phyloP scores from a whole-genome alignment of 2,797 vertebrate genomes.

The Hydrocynus forskahlii region DNA sequence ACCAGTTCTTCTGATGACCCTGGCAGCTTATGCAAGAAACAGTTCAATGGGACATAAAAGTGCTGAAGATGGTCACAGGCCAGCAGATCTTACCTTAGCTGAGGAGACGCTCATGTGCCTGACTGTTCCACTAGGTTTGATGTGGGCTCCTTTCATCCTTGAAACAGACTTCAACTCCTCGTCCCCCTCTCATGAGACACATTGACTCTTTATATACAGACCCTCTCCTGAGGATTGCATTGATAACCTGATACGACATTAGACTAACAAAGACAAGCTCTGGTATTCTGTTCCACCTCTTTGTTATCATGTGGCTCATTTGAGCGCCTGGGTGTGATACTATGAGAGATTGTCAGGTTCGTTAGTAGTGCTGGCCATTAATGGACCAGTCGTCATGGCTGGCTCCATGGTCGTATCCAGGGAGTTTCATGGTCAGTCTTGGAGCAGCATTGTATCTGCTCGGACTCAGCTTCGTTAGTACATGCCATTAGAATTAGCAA shows the following conservation, averaged over 20 bases:
- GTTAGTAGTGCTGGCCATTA: slow-evolving; percentile 60
- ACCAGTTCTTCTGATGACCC: background rate
- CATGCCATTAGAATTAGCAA: slow-evolving; percentile 46
- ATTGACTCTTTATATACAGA: slow-evolving; percentile 63
- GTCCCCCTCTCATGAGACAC: background rate
- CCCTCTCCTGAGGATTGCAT: slow-evolving; percentile 4
- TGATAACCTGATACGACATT: slow-evolving; percentile 55
- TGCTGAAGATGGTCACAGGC: background rate
- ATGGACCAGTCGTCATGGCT: slow-evolving; percentile 36
- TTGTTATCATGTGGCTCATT: slow-evolving; percentile 51
- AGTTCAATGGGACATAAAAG: background rate
- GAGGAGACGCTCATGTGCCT: slow-evolving; percentile 54
- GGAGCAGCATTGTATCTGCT: slow-evolving; percentile 46
- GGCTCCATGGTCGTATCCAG: slow-evolving; percentile 65
- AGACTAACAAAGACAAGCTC: slow-evolving; percentile 36
- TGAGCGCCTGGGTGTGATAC: slow-evolving; percentile 40
- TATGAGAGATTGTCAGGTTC: slow-evolving; percentile 39
- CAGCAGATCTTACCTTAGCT: slow-evolving; percentile 64
- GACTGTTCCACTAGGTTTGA: slow-evolving; percentile 52
- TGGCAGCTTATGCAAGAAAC: background rate
- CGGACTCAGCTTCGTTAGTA: slow-evolving; percentile 48
- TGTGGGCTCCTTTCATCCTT: slow-evolving; percentile 54
- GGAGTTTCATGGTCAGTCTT: slow-evolving; percentile 28
- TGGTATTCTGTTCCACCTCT: slow-evolving; percentile 10
- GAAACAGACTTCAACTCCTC: slow-evolving; percentile 35